A percentile compares a stretch with the other conserved stretches of the same genome.
phyloP scores from a whole-genome alignment of 2,113 vertebrate genomes.

The Lynx canadensis region DNA sequence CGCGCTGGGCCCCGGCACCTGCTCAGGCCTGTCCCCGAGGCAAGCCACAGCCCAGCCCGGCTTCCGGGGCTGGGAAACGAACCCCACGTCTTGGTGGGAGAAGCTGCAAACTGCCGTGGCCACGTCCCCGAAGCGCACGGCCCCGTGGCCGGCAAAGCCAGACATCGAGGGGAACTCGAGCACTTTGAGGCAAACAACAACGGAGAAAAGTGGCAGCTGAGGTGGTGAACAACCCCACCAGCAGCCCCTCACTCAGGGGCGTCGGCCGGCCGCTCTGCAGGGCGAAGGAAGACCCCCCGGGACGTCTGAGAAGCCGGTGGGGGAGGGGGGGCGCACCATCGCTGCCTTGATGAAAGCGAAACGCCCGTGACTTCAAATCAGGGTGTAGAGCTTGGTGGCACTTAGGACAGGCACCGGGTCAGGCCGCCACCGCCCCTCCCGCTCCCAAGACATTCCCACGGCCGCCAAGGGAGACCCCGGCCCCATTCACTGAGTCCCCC shows the following conservation, averaged over 20 bases:
- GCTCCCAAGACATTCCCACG: too few relatives aligned
- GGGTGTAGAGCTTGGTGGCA: neutral
- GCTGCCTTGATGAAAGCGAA: neutral
- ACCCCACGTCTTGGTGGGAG: too few relatives aligned
- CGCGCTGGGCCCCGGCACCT: accelerated
- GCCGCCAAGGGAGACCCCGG: too few relatives aligned
- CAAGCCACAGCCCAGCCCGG: neutral
- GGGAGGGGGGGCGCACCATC: accelerated
- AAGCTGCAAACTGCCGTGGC: neutral
- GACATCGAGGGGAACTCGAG: too few relatives aligned
- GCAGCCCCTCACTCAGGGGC: neutral
- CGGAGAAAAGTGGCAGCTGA: neutral
- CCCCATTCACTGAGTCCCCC: too few relatives aligned
- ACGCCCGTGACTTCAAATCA: accelerated
- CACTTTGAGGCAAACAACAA: neutral
- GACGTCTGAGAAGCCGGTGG: too few relatives aligned
- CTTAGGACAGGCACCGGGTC: neutral
- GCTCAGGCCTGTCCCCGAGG: neutral
- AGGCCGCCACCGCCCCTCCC: too few relatives aligned
- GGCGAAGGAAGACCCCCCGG: neutral
- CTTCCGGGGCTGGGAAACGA: accelerated
- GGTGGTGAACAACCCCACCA: accelerated
- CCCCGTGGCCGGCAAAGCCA: neutral
- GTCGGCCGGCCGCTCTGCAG: accelerated
- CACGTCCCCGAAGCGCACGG: accelerated